Evolutionary conservation across 2,888 invertebrate genomes (phyloP).

Genomic region (Poecilus cupreus): DNA sequence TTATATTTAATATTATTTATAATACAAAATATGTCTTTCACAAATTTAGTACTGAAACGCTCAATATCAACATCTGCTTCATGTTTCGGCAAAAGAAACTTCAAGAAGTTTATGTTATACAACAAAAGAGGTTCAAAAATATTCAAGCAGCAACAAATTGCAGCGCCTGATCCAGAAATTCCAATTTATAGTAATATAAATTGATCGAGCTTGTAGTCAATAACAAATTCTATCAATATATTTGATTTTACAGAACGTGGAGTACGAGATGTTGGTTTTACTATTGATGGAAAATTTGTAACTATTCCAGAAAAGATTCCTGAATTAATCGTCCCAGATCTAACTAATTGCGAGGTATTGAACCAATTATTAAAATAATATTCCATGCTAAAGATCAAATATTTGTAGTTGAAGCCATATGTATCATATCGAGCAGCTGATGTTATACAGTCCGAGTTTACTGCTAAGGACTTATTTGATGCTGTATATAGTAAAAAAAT

Average conservation of each 20-base stretch:
- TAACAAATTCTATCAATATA: constrained; percentile 3
- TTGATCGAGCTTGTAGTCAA: constrained; percentile 17
- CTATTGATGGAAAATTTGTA: constrained; percentile 76
- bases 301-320: constrained; percentile 91
- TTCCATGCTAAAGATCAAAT: background rate
- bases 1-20: background rate
- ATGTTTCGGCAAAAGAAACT: constrained; percentile 84
- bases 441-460: constrained; percentile 87
- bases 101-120: constrained; percentile 84
- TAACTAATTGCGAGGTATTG: constrained; percentile 82
- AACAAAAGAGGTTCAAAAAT: constrained; percentile 84
- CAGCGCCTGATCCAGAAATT: constrained; percentile 78
- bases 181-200: constrained; percentile 78
- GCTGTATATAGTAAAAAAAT: constrained; percentile 88
- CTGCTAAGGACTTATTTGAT: constrained; percentile 87
- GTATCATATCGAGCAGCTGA: constrained; percentile 90
- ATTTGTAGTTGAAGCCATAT: constrained; percentile 88
- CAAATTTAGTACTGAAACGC: constrained; percentile 70
- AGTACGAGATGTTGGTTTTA: constrained; percentile 79
- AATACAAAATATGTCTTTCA: constrained; percentile 63
- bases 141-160: constrained; percentile 78
- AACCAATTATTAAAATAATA: background rate
- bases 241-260: constrained; percentile 76
- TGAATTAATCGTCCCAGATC: constrained; percentile 92
- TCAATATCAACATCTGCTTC: constrained; percentile 74